Evolutionary conservation across 2,888 invertebrate genomes (phyloP).

Genomic region (Flabesymbios commensalis): DNA sequence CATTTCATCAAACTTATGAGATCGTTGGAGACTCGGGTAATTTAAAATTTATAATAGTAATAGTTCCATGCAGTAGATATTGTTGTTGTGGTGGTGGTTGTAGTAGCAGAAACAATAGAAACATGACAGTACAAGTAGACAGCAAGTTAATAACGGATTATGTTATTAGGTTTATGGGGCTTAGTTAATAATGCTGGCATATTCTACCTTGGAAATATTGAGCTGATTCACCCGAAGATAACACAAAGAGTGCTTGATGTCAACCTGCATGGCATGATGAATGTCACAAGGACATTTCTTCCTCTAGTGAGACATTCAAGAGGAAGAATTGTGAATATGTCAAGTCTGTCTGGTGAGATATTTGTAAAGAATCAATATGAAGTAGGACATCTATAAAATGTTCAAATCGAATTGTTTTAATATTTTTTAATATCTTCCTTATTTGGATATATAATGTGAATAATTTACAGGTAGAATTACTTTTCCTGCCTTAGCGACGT

Average conservation of each 20-base stretch:
- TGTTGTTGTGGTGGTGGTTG: too few relatives aligned
- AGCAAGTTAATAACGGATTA: neutral
- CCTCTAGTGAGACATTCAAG: conserved; percentile 51
- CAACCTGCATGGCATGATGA: conserved; percentile 55
- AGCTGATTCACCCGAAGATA: conserved; percentile 53
- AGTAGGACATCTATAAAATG: too few relatives aligned
- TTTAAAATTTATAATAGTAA: too few relatives aligned
- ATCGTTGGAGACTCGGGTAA: too few relatives aligned
- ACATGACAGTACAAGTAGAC: too few relatives aligned
- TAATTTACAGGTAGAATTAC: conserved; percentile 48
- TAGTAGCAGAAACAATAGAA: too few relatives aligned
- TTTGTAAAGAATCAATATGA: neutral
- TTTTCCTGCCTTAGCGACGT: conserved; percentile 49
- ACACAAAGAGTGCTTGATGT: conserved; percentile 47
- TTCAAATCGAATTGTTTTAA: neutral
- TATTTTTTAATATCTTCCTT: neutral
- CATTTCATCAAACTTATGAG: too few relatives aligned
- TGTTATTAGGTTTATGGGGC: conserved; percentile 54
- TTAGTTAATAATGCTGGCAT: conserved; percentile 59
- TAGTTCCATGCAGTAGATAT: too few relatives aligned
- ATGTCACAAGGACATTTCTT: conserved; percentile 49
- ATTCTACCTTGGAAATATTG: conserved; percentile 51
- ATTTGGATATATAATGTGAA: neutral
- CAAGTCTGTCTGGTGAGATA: conserved; percentile 51
- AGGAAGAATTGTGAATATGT: conserved; percentile 56